Evolutionary conservation across 2,888 invertebrate species (phyloP).

Genomic region (Antheraea yamamai): DNA sequence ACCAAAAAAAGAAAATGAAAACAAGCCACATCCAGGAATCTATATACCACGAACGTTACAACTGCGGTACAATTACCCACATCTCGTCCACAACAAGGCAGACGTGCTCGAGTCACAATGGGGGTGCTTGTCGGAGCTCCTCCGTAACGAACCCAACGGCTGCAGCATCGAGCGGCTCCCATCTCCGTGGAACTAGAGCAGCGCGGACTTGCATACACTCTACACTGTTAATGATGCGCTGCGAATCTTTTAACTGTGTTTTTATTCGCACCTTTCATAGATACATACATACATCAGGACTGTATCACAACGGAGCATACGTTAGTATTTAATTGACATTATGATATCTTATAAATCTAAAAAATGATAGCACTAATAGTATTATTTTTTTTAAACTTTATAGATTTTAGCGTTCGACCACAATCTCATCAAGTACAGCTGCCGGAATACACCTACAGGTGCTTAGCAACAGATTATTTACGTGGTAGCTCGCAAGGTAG

Average conservation of each 20-base stretch:
- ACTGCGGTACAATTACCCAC: slow-evolving; percentile 74
- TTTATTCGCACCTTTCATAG: background rate
- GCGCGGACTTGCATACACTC: slow-evolving; percentile 73
- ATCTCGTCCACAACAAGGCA: slow-evolving; percentile 79
- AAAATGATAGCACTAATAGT: background rate
- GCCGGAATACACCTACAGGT: too few relatives aligned
- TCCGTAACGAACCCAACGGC: slow-evolving; percentile 79
- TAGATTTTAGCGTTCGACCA: too few relatives aligned
- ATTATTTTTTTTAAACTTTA: too few relatives aligned
- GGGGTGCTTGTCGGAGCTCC: slow-evolving; percentile 69
- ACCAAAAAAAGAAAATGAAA: background rate
- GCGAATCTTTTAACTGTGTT: slow-evolving; percentile 1
- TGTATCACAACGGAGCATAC: background rate
- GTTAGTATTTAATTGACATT: background rate
- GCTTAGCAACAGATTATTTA: too few relatives aligned
- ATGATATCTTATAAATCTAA: background rate
- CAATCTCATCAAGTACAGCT: too few relatives aligned
- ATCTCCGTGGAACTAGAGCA: slow-evolving; percentile 65
- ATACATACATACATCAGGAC: background rate
- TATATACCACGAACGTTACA: slow-evolving; percentile 33
- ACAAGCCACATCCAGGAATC: slow-evolving; percentile 25
- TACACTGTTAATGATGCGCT: slow-evolving; percentile 73
- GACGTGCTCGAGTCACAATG: slow-evolving; percentile 78
- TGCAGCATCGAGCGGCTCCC: slow-evolving; percentile 67
- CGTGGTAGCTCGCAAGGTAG: too few relatives aligned